Evolutionary conservation across 2,797 vertebrate species (phyloP).

Genomic region (Petrocephalus schoutedeni): DNA sequence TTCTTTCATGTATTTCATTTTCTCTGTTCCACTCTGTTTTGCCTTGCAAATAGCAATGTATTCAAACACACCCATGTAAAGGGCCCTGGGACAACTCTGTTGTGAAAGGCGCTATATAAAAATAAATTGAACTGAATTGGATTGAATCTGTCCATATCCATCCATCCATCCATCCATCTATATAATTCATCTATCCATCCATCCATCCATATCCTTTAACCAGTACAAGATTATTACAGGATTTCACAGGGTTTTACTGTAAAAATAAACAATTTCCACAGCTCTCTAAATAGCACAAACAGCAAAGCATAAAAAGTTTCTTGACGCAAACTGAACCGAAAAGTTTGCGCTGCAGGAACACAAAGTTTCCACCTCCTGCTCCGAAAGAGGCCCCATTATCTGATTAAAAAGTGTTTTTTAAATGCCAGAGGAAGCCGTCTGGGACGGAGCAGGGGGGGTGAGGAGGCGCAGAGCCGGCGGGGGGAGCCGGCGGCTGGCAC

Average conservation of each 20-base stretch:
- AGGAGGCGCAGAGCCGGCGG: background rate
- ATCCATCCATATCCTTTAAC: background rate
- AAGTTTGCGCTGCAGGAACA: background rate
- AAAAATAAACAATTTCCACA: background rate
- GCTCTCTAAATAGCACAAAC: background rate
- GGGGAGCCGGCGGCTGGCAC: background rate
- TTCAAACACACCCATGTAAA: too few relatives aligned
- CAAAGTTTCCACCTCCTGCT: slow-evolving; percentile 12
- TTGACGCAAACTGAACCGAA: background rate
- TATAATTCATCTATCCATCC: too few relatives aligned
- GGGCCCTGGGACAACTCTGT: too few relatives aligned
- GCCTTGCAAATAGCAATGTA: too few relatives aligned
- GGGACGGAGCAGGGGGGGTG: background rate
- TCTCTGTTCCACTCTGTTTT: too few relatives aligned
- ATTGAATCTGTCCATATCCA: background rate
- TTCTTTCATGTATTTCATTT: too few relatives aligned
- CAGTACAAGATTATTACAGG: background rate
- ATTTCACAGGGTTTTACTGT: background rate
- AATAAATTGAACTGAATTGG: too few relatives aligned
- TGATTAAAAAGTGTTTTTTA: slow-evolving; percentile 5
- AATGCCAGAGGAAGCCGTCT: slow-evolving; percentile 12
- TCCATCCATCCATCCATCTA: background rate
- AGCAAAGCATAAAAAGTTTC: background rate
- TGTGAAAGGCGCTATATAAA: too few relatives aligned
- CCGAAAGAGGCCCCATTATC: background rate